Conservation (phyloP, 2,797 vertebrate genomes). For the Cossypha caffra region DNA sequence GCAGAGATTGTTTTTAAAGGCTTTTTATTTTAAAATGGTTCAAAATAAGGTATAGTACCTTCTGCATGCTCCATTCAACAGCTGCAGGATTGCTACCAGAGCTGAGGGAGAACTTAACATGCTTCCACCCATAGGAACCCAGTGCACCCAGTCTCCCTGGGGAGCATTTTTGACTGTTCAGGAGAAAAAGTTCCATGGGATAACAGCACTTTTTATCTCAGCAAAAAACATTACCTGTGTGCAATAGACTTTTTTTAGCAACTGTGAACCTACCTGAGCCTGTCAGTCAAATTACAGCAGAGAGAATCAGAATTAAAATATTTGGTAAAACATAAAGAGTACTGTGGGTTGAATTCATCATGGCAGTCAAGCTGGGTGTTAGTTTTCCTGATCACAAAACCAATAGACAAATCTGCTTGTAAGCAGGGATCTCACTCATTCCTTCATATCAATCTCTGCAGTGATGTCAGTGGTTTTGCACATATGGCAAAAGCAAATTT, state of each 20-base stretch:
- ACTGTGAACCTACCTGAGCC: background rate
- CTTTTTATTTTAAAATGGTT: background rate
- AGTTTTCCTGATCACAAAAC: background rate
- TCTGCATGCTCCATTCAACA: background rate
- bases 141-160: background rate
- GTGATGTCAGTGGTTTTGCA: background rate
- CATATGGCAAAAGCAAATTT: background rate
- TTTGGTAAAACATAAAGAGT: background rate
- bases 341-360: background rate
- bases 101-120: background rate
- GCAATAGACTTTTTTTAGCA: background rate
- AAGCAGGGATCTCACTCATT: background rate
- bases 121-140: fast-evolving
- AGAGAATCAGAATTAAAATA: background rate
- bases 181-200: background rate
- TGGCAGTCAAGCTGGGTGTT: background rate
- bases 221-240: background rate
- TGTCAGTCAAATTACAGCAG: background rate
- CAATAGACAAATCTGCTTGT: background rate
- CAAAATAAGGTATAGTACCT: background rate
- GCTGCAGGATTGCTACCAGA: background rate
- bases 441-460: fast-evolving
- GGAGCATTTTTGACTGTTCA: background rate
- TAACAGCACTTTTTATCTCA: background rate
- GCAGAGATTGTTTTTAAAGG: background rate